phyloP scores from a whole-genome alignment of 1,140 invertebrate species.

The Leptoteleia sp. region DNA sequence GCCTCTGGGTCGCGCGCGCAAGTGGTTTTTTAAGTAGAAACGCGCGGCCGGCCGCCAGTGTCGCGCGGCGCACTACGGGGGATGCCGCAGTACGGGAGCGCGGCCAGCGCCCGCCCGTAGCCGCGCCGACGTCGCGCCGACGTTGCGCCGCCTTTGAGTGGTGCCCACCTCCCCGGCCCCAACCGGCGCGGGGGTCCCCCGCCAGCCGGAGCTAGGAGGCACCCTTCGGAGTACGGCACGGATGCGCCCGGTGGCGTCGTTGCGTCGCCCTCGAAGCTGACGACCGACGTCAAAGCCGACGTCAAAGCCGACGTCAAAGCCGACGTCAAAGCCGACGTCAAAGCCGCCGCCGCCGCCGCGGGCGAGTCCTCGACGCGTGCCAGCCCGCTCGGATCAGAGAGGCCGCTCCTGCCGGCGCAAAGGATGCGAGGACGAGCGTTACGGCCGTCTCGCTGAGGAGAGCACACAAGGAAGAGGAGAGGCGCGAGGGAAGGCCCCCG shows the following conservation, averaged over 20 bases:
- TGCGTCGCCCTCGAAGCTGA: conserved; percentile 69
- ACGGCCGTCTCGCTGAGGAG: conserved; percentile 37
- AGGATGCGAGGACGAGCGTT: conserved; percentile 36
- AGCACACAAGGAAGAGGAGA: conserved; percentile 17
- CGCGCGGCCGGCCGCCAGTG: background rate
- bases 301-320: no score
- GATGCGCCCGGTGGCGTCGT: conserved; percentile 58
- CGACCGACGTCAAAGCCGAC: conserved; percentile 78
- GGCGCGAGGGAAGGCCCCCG: no score
- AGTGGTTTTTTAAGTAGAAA: background rate
- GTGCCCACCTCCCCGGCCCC: no score
- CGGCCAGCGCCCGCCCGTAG: no score
- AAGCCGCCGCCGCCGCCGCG: conserved; percentile 78
- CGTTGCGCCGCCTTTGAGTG: no score
- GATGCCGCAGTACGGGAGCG: no score
- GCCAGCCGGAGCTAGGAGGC: no score
- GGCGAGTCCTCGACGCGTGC: conserved; percentile 79
- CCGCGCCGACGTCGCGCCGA: no score
- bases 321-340: no score
- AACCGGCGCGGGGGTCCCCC: conserved; percentile 7
- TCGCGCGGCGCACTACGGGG: no score
- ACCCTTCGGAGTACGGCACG: conserved; percentile 44
- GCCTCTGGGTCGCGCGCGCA: conserved; percentile 40
- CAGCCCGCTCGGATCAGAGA: conserved; percentile 78
- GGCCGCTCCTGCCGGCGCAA: conserved; percentile 68